Evolutionary conservation across 2,113 vertebrate species (phyloP), one percentile per base, ranked within the genome.

Genomic region (Oreamnos americanus): DNA sequence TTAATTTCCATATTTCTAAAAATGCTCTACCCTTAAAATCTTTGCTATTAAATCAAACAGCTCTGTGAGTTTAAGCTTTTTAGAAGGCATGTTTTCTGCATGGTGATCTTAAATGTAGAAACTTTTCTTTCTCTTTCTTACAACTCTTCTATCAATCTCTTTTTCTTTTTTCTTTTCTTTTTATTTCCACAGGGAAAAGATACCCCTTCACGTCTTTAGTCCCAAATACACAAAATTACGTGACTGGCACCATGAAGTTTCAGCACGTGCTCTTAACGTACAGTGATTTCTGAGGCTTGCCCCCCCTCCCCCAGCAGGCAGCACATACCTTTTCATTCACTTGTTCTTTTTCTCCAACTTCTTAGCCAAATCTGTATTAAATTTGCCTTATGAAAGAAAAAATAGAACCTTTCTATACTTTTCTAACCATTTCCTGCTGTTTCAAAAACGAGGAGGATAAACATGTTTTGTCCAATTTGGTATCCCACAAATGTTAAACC

Each of bases 241-340:
- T 98, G 99, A 99, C 99, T 99, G 99, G 99, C 99, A 99, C 99
- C 99, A 99, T 96, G 99, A 99, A 98, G 99, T 99, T 99, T 99
- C 99, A 98, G 99, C 99, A 98, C 99, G 99, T 98, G 99, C 99
- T 98, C 99, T 99, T 98, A 99, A 99, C 98, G 99, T 99, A 97
- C 99, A 99, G 99, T 99, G 99, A 99, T 98, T 97, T 96, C 93
- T 97, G 94, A 98, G 96, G 97, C 97, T 98, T 98, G 96, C 95
- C n/a, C 93, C 97, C 96, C 55, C 1, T 7, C 43, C 76, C 95
- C 62, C 71, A 92, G 98, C 98, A 98, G 94, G 96, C 97, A 98
- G 94, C 94, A 96, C 53, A 97, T 95, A 97, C 85, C 94, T 98
- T 98, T 98, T 79, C 89, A 97, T 95, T 97, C 92, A 98, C 39